Conservation (phyloP, 2,888 invertebrate genomes). For the Tipula unca region DNA sequence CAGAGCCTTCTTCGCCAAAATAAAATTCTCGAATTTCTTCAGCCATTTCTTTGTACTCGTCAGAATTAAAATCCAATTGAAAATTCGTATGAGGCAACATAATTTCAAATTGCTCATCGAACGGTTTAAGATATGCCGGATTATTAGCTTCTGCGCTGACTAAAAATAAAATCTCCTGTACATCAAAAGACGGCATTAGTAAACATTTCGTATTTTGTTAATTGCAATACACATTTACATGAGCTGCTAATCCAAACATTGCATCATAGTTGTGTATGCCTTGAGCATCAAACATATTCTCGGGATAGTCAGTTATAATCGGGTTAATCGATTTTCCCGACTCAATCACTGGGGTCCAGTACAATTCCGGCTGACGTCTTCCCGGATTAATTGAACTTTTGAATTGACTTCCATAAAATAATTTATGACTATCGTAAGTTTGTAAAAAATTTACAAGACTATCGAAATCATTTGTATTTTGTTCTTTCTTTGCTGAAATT, state of each 20-base stretch:
- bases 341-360: background rate
- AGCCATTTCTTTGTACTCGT: conserved; percentile 21
- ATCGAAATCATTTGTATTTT: background rate
- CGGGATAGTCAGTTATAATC: background rate
- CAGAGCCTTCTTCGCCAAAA: conserved; percentile 19
- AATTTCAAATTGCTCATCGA: background rate
- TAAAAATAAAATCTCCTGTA: background rate
- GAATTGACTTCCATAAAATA: background rate
- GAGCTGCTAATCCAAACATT: background rate
- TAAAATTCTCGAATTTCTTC: conserved; percentile 21
- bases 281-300: background rate
- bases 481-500: background rate
- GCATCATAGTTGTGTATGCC: background rate
- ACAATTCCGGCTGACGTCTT: background rate
- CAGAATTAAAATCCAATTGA: background rate
- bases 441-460: background rate
- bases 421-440: background rate
- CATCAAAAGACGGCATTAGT: background rate
- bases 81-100: background rate
- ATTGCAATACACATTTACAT: background rate
- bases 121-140: background rate
- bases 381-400: background rate
- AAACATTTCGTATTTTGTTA: background rate
- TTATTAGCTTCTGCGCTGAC: background rate
- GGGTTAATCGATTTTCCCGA: background rate